Conservation (phyloP, 2,888 invertebrate species). For the Netelia inedita region DNA sequence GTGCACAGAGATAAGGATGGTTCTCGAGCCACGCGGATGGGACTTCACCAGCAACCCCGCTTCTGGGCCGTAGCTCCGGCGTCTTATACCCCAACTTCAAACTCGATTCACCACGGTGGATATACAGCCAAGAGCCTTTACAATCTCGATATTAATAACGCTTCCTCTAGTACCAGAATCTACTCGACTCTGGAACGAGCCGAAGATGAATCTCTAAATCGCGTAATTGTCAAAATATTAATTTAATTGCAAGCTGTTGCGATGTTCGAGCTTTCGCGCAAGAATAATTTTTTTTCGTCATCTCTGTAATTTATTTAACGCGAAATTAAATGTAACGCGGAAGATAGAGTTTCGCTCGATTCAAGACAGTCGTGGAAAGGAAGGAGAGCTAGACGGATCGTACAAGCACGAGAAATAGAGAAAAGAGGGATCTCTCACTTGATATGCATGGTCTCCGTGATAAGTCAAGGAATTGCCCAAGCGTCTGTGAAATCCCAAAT, state of each 20-base stretch:
- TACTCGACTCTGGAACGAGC: conserved; percentile 2
- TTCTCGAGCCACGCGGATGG: conserved; percentile 66
- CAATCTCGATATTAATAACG: conserved; percentile 45
- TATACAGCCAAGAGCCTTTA: conserved; percentile 8
- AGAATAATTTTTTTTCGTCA: background rate
- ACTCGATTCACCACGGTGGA: conserved; percentile 75
- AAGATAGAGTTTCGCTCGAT: conserved; percentile 14
- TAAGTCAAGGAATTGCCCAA: conserved; percentile 80
- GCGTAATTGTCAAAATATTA: background rate
- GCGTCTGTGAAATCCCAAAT: conserved; percentile 81
- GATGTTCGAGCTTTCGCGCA: background rate
- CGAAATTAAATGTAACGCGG: conserved; percentile 44
- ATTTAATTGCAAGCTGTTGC: background rate
- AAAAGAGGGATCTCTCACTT: conserved; percentile 68
- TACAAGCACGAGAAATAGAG: conserved; percentile 43
- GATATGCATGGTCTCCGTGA: conserved; percentile 76
- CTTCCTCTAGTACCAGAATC: background rate
- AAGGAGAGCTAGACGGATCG: conserved; percentile 25
- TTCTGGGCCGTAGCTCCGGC: conserved; percentile 71
- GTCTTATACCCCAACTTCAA: conserved; percentile 80
- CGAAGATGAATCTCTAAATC: background rate
- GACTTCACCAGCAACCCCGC: conserved; percentile 28
- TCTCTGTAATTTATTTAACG: conserved; percentile 46
- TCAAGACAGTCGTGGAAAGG: conserved; percentile 18
- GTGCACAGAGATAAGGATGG: conserved; percentile 83